A percentile compares a stretch with the other conserved stretches of the same genome.
phyloP scores from a whole-genome alignment of 2,888 invertebrate genomes.

The Cecidostiba fungosa region DNA sequence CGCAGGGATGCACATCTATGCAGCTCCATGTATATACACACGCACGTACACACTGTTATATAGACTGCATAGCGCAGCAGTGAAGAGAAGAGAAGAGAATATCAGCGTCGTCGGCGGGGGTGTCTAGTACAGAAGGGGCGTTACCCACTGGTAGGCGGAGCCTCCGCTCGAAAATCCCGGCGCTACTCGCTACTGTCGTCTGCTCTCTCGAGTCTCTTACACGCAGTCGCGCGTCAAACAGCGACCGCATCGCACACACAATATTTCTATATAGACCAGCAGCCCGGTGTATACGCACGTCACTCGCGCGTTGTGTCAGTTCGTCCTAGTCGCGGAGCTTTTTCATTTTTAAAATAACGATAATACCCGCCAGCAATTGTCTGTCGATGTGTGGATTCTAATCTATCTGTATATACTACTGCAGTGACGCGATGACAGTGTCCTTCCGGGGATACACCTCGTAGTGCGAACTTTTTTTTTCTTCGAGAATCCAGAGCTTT shows the following conservation, averaged over 20 bases:
- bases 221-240: conserved; percentile 18
- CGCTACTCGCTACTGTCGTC: conserved; percentile 68
- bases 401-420: no score
- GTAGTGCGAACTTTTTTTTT: background rate
- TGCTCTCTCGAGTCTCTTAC: conserved; percentile 30
- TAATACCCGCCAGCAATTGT: no score
- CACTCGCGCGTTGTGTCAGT: background rate
- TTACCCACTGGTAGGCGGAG: conserved; percentile 72
- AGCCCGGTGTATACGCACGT: background rate
- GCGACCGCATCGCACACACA: background rate
- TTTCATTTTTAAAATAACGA: no score
- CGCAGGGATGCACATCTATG: background rate
- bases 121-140: conserved; percentile 66
- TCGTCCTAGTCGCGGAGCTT: background rate
- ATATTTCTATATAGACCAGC: background rate
- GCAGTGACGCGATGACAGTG: background rate
- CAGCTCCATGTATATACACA: background rate
- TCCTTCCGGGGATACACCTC: background rate
- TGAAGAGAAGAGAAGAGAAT: conserved; percentile 58
- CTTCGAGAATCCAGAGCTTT: background rate
- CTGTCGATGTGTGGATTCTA: no score
- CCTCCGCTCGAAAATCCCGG: conserved; percentile 74
- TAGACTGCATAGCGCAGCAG: background rate
- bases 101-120: conserved; percentile 65
- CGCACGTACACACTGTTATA: background rate